Conservation (phyloP, 35 echinoderm and acorn worm species). For the Apostichopus californicus region DNA sequence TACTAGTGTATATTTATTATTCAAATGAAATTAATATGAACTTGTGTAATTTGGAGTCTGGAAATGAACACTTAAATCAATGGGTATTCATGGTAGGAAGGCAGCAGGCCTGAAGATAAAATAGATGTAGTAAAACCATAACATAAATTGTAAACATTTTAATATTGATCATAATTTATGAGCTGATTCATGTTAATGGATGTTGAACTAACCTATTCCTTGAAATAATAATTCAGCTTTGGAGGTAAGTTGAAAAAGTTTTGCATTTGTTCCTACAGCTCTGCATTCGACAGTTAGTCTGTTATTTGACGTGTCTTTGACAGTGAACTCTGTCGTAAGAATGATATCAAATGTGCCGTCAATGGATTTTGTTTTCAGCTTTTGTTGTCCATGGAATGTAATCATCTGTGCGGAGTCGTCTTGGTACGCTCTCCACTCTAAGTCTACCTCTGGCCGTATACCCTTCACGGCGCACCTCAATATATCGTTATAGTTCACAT, state of each 20-base stretch:
- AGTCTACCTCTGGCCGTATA: not conserved
- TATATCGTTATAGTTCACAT: not conserved
- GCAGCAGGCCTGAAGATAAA: too few relatives aligned
- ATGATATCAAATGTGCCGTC: not conserved
- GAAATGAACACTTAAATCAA: too few relatives aligned
- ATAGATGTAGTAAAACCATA: too few relatives aligned
- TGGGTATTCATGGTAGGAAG: too few relatives aligned
- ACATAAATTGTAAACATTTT: too few relatives aligned
- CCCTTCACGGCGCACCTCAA: not conserved
- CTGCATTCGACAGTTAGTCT: slow-evolving; percentile 1
- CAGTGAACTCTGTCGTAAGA: not conserved
- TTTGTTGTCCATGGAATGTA: not conserved
- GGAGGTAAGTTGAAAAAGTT: not conserved
- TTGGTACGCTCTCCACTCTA: not conserved
- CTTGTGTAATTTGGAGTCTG: too few relatives aligned
- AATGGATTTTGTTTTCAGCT: not conserved
- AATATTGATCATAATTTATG: too few relatives aligned
- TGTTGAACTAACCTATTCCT: not conserved
- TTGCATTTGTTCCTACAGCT: not conserved
- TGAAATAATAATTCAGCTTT: not conserved
- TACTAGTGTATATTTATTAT: too few relatives aligned
- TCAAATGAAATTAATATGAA: too few relatives aligned
- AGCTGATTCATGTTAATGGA: too few relatives aligned
- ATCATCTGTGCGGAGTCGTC: not conserved
- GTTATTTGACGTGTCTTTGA: not conserved